Evolutionary conservation across 2,113 vertebrate species (phyloP).

Genomic region (Pelecanus crispus): DNA sequence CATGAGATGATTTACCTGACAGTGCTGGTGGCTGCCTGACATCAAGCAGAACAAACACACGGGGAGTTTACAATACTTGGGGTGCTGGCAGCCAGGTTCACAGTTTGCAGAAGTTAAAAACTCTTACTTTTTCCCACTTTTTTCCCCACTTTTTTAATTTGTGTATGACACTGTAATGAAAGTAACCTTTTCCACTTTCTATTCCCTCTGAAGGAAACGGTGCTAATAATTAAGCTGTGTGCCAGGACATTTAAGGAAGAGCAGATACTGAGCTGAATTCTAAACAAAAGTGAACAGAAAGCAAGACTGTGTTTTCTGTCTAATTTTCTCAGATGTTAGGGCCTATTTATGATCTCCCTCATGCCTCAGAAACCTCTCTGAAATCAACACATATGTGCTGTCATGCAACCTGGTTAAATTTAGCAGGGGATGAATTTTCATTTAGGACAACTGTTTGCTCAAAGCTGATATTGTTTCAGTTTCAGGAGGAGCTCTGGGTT

Average conservation of each 20-base stretch:
- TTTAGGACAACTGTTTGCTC: slow-evolving; percentile 56
- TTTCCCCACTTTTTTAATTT: background rate
- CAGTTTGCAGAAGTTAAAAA: background rate
- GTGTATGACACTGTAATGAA: background rate
- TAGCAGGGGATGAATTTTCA: slow-evolving; percentile 62
- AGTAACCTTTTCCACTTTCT: background rate
- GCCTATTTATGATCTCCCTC: slow-evolving; percentile 64
- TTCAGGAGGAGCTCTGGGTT: background rate
- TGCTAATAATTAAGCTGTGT: background rate
- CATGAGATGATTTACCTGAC: background rate
- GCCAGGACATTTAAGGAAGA: background rate
- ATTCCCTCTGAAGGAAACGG: background rate
- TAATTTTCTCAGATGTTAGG: slow-evolving; percentile 57
- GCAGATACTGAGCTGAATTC: slow-evolving; percentile 37
- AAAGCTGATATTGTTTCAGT: slow-evolving; percentile 34
- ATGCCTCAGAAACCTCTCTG: slow-evolving; percentile 58
- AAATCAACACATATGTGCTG: slow-evolving; percentile 66
- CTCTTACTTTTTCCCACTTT: background rate
- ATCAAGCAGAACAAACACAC: background rate
- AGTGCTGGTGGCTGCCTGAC: background rate
- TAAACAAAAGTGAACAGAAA: slow-evolving; percentile 4
- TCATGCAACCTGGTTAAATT: slow-evolving; percentile 65
- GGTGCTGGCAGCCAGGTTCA: background rate
- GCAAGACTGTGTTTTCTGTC: slow-evolving; percentile 49
- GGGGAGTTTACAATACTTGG: background rate